These are phyloP conservation scores for Tipula helvola DNA, from an alignment of 2,888 invertebrate species.

Conservation along the genomic window DNA sequence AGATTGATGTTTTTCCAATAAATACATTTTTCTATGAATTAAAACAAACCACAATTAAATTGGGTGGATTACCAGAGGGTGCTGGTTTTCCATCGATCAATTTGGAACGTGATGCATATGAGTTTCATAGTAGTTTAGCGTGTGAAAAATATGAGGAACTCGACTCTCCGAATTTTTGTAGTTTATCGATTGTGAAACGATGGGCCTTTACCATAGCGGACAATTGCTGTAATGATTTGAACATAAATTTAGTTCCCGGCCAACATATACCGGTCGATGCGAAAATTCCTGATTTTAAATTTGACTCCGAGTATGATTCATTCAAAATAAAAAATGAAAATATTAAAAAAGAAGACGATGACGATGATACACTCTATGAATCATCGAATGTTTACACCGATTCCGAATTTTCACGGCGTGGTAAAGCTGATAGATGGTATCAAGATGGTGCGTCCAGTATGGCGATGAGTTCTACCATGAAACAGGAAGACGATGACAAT, in stretches of 20 bases:
- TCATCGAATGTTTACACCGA: not conserved
- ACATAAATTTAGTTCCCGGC: not conserved
- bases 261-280: constrained; percentile 4
- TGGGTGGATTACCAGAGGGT: not conserved
- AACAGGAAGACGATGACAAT: not conserved
- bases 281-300: not conserved
- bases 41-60: not conserved
- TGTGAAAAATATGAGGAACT: constrained; percentile 8
- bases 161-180: not conserved
- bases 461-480: not conserved
- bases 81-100: not conserved
- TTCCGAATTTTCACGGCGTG: not conserved
- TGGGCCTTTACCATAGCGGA: not conserved
- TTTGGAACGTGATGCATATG: constrained; percentile 6
- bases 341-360: not conserved
- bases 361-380: not conserved
- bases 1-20: not conserved
- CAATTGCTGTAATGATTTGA: not conserved
- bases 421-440: not conserved
- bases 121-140: not conserved
- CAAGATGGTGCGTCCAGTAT: not conserved
- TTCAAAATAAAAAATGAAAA: not conserved
- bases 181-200: not conserved
- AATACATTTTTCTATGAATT: not conserved
- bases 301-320: not conserved